Conservation (phyloP, 2,888 invertebrate genomes). For the Andrena trimmerana region DNA sequence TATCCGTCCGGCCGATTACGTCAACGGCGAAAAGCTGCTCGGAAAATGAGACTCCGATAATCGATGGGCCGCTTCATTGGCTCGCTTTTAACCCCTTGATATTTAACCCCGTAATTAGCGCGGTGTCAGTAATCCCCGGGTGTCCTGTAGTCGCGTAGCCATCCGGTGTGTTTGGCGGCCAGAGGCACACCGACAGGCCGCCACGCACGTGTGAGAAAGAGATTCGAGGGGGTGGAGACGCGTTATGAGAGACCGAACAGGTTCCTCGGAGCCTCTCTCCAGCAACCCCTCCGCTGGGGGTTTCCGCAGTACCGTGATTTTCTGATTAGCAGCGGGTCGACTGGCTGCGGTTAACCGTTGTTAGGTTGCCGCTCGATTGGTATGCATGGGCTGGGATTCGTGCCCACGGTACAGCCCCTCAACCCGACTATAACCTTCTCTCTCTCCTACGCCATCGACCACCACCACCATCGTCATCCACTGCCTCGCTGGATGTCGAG, state of each 20-base stretch:
- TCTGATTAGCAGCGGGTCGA: constrained; percentile 84
- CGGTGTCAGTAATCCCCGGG: constrained; percentile 66
- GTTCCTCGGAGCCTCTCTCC: constrained; percentile 49
- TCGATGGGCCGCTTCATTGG: constrained; percentile 63
- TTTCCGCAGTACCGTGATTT: constrained; percentile 83
- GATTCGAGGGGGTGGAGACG: constrained; percentile 33
- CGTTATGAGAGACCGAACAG: constrained; percentile 62
- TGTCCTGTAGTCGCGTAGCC: constrained; percentile 24
- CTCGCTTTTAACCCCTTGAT: constrained; percentile 77
- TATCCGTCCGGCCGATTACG: constrained; percentile 60
- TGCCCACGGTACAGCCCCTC: constrained; percentile 70
- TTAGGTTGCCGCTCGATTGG: constrained; percentile 83
- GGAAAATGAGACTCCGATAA: constrained; percentile 59
- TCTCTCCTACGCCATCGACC: constrained; percentile 51
- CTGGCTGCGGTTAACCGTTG: constrained; percentile 84
- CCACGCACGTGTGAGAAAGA: constrained; percentile 17
- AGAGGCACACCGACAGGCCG: constrained; percentile 1
- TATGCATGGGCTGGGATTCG: constrained; percentile 85
- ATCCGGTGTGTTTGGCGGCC: constrained; percentile 35
- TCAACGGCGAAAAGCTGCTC: constrained; percentile 21
- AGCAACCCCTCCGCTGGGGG: constrained; percentile 76
- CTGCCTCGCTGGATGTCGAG: constrained; percentile 11
- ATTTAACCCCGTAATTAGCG: constrained; percentile 82
- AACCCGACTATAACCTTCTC: constrained; percentile 63
- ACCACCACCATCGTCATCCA: constrained; percentile 10